Base-by-base conservation (phyloP, 2,888 invertebrate genomes). In the Sthenelais limicola region DNA sequence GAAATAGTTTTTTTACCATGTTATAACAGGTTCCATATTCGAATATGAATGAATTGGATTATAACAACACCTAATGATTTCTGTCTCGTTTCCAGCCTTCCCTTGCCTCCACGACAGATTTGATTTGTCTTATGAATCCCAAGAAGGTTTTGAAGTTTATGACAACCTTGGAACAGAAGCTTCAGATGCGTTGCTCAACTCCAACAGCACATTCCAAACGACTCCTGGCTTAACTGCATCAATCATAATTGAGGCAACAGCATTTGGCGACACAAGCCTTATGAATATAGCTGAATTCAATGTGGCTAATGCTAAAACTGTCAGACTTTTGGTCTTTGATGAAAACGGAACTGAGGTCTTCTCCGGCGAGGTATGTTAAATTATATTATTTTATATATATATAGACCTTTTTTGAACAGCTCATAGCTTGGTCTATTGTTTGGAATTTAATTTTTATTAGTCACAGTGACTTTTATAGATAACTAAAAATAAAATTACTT, bases 281-380 rank as follows among this genome's bases (percentile, higher is more conserved):
- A 62, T 62, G 62, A 24, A 35, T 21, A 38, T 62, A 5, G 4
- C 21, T 12, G 62, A 62, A 21, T 62, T 62, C 24, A 28, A 62
- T 1, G 62, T 62, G 18, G 21, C 43, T 3, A 62, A 62, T 21
- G 62, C 62, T 15, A 28, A 35, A 2, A 38, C 38, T 38, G 62
- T 62, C 38, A 62, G 24, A 38, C 18, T 62, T 1, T 38, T 62
- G 2, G 21, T 62, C 0, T 38, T 35, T 15, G 62, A 62, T 62
- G 62, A 33, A 26, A 38, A 62, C 38, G 62, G 35, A 18, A 35
- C 5, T 3, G 62, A 62, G 24, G 7, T 38, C 62, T 62, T 62
- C 62, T 62, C 62, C 18, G 18, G 15, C 4, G 38, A 62, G 62
- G 62, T 62, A 38, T n/a, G n/a, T n/a, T n/a, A n/a, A n/a, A n/a